Conservation (phyloP, 2,113 vertebrate species). For the Myotis lucifugus region DNA sequence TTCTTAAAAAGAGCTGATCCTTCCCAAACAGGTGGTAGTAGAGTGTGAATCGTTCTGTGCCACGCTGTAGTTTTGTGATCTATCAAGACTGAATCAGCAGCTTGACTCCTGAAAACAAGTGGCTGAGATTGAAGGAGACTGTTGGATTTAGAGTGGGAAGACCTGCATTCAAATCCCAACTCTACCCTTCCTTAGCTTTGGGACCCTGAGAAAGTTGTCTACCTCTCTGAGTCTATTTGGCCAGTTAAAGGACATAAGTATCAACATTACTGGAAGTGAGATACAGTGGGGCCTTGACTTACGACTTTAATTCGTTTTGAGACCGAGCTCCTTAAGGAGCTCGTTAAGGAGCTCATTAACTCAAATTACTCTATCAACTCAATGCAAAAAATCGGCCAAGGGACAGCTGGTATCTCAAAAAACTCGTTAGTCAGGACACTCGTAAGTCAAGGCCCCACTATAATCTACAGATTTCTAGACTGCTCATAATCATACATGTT, state of each 20-base stretch:
- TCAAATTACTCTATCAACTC: too few species aligned
- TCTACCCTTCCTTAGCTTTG: not conserved
- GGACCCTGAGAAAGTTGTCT: not conserved
- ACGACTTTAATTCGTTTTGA: too few species aligned
- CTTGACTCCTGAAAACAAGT: not conserved
- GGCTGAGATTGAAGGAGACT: not conserved
- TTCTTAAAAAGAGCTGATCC: constrained; percentile 46
- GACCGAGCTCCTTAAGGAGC: too few species aligned
- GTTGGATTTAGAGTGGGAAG: not conserved
- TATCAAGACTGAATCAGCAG: constrained; percentile 25
- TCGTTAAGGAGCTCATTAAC: too few species aligned
- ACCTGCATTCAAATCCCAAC: not conserved
- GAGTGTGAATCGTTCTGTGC: constrained; percentile 2
- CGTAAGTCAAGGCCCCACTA: too few species aligned
- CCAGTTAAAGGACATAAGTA: not conserved
- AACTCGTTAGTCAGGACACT: too few species aligned
- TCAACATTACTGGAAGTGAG: not conserved
- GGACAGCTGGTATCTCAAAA: too few species aligned
- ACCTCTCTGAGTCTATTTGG: not conserved
- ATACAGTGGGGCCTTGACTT: too few species aligned
- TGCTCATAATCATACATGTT: not conserved
- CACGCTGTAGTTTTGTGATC: not conserved
- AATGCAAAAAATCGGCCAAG: too few species aligned
- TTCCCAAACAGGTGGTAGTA: constrained; percentile 5
- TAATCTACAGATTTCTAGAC: not conserved